Percentiles rank a stretch among this genome's conserved stretches.
phyloP scores from a whole-genome alignment of 2,113 vertebrate genomes.

The Alethe castanea region DNA sequence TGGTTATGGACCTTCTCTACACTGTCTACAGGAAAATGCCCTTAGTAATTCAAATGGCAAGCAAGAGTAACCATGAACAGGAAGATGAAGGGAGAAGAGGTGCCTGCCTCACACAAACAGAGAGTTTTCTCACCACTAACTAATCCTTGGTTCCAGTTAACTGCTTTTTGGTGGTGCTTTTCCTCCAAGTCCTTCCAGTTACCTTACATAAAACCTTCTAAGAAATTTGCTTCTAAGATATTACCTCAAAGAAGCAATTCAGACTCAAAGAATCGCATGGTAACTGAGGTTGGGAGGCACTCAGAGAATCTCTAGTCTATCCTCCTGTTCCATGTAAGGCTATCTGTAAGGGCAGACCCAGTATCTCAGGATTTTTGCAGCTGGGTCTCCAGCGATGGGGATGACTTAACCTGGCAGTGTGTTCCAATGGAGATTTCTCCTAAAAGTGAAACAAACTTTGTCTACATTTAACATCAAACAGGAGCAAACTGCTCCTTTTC shows the following conservation, averaged over 20 bases:
- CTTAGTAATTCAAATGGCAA: not conserved
- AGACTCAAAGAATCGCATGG: not conserved
- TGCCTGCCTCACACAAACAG: not conserved
- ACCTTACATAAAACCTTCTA: not conserved
- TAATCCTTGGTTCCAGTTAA: not conserved
- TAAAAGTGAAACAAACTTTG: not conserved
- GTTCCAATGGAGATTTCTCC: not conserved
- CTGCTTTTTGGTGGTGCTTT: not conserved
- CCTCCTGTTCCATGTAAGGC: not conserved
- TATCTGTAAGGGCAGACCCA: not conserved
- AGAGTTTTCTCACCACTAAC: not conserved
- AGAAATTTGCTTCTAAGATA: not conserved
- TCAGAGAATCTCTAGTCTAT: not conserved
- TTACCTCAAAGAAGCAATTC: not conserved
- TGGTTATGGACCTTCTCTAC: not conserved
- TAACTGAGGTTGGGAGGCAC: not conserved
- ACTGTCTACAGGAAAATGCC: not conserved
- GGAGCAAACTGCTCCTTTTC: not conserved
- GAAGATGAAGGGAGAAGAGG: not conserved
- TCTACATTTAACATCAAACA: not conserved
- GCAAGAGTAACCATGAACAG: not conserved
- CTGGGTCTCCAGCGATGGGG: rapidly evolving
- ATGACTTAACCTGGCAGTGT: not conserved
- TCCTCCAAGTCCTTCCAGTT: not conserved
- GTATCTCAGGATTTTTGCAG: not conserved